These are phyloP conservation scores for Polymixis lichenea DNA, from an alignment of 2,888 invertebrate species.

Conservation along the genomic window DNA sequence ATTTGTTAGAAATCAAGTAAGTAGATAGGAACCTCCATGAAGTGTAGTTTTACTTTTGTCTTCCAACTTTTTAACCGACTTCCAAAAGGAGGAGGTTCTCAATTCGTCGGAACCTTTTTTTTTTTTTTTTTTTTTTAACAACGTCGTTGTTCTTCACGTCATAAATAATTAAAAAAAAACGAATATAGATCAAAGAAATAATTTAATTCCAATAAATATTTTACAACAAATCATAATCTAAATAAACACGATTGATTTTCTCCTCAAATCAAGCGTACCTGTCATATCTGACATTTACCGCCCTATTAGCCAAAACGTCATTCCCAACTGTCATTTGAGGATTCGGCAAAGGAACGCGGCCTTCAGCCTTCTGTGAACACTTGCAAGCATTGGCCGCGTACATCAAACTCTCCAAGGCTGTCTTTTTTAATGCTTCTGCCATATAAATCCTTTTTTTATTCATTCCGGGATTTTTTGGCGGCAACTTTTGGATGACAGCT, in stretches of 20 bases:
- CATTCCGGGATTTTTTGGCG: conserved; percentile 59
- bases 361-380: conserved; percentile 22
- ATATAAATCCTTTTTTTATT: conserved; percentile 66
- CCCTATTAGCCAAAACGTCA: conserved; percentile 47
- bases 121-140: no score
- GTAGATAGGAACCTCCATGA: background rate
- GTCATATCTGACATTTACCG: conserved; percentile 44
- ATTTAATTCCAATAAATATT: conserved; percentile 55
- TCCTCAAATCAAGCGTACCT: conserved; percentile 26
- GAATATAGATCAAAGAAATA: conserved; percentile 33
- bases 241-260: background rate
- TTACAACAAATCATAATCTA: conserved; percentile 12
- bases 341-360: conserved; percentile 33
- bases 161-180: background rate
- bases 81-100: no score
- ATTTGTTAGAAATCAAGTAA: background rate
- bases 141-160: background rate
- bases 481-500: conserved; percentile 66
- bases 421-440: conserved; percentile 72
- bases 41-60: background rate
- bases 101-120: no score
- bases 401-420: conserved; percentile 73
- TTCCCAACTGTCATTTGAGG: conserved; percentile 25
- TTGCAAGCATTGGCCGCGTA: conserved; percentile 69
- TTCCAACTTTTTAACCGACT: background rate